Percentiles rank a stretch among this genome's conserved stretches.
Evolutionary conservation across 2,797 vertebrate species (phyloP).

Genomic region (Cyclopterus lumpus): DNA sequence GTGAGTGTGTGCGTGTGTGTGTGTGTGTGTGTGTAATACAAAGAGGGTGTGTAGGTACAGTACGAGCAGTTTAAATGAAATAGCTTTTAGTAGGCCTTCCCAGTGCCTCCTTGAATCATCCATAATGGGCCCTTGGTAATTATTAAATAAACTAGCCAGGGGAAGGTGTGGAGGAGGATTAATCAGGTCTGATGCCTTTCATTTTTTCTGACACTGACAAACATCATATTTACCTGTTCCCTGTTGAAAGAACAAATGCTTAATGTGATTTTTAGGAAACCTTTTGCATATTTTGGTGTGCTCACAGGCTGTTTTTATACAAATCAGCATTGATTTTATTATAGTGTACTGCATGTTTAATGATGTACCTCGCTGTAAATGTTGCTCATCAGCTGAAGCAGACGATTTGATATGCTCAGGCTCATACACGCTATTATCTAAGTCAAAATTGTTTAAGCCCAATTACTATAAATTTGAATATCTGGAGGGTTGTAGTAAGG

Average conservation of each 20-base stretch:
- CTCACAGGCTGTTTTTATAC: neutral
- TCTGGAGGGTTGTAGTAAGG: neutral
- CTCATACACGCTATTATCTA: no score
- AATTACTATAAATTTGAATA: neutral
- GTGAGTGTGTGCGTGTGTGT: neutral
- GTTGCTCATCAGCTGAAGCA: conserved; percentile 1
- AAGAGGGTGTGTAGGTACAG: conserved; percentile 37
- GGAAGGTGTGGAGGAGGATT: conserved; percentile 48
- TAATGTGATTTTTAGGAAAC: neutral
- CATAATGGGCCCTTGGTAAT: conserved; percentile 79
- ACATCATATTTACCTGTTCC: conserved; percentile 20
- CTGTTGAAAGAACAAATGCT: neutral
- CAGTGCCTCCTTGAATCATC: conserved; percentile 77
- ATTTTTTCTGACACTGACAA: conserved; percentile 39
- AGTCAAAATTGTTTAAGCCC: neutral
- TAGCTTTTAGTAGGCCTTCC: conserved; percentile 81
- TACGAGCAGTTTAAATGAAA: conserved; percentile 76
- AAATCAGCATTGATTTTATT: conserved; percentile 11
- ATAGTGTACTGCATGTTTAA: neutral
- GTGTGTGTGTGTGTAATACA: neutral
- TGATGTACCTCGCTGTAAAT: neutral
- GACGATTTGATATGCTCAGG: conserved; percentile 1
- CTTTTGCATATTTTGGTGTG: conserved; percentile 7
- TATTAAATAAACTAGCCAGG: conserved; percentile 75
- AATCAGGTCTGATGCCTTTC: conserved; percentile 34